Percentiles rank a stretch among this genome's conserved stretches.
Conservation (phyloP, 2,888 invertebrate genomes). For the Theodoxus fluviatilis region DNA sequence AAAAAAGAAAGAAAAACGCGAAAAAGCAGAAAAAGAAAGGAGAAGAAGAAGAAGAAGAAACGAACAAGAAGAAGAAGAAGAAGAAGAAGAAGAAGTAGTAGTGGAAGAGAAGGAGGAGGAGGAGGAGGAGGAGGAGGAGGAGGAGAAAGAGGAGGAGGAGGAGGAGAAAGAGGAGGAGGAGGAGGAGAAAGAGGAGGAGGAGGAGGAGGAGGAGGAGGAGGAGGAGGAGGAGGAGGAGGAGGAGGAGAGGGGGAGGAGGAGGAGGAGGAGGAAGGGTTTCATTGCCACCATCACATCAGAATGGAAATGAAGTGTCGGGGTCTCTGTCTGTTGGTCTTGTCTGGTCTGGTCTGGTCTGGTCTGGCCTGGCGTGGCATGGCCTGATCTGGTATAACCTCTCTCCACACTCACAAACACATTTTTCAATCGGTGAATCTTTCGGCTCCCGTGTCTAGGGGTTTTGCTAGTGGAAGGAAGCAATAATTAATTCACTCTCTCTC, state of each 20-base stretch:
- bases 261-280: not conserved
- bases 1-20: too few species aligned
- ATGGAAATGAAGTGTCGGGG: too few species aligned
- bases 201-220: not conserved
- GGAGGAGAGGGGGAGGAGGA: not conserved
- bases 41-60: not conserved
- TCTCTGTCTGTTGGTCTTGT: not conserved
- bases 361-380: too few species aligned
- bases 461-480: too few species aligned
- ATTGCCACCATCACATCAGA: not conserved
- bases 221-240: not conserved
- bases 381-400: too few species aligned
- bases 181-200: not conserved
- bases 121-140: not conserved
- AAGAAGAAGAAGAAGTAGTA: not conserved
- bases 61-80: not conserved
- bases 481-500: too few species aligned
- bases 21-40: not conserved
- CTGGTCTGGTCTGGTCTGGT: too few species aligned
- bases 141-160: not conserved
- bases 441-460: too few species aligned
- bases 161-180: not conserved
- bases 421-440: too few species aligned
- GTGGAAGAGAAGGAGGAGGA: not conserved
- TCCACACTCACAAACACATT: too few species aligned